Conservation (phyloP, 2,888 invertebrate genomes). For the Leucophenga montana region DNA sequence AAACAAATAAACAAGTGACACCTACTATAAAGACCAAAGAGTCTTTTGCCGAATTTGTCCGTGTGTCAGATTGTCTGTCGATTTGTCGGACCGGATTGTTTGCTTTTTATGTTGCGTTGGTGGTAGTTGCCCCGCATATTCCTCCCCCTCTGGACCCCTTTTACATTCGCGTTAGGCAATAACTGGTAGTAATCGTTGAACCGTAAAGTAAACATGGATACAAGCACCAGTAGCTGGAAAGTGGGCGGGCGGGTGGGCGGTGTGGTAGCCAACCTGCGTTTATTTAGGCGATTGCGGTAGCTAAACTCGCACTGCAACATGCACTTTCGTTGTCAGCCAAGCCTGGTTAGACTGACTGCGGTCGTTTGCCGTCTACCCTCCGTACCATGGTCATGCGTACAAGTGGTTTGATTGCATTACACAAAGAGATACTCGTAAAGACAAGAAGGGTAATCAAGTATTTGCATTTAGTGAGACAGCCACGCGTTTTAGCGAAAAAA, state of each 20-base stretch:
- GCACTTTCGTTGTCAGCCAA: slow-evolving; percentile 26
- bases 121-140: slow-evolving; percentile 18
- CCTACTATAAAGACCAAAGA: slow-evolving; percentile 48
- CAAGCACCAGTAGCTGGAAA: slow-evolving; percentile 41
- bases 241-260: not conserved
- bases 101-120: slow-evolving; percentile 14
- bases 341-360: slow-evolving; percentile 7
- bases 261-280: slow-evolving; percentile 56
- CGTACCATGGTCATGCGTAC: not conserved
- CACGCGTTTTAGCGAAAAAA: no score
- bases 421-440: no score
- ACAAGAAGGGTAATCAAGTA: no score
- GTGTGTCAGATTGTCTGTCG: slow-evolving; percentile 20
- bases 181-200: slow-evolving; percentile 69
- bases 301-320: slow-evolving; percentile 20
- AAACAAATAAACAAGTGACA: slow-evolving; percentile 50
- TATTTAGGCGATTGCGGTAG: slow-evolving; percentile 53
- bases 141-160: slow-evolving; percentile 46
- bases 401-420: not conserved
- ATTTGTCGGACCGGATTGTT: slow-evolving; percentile 28
- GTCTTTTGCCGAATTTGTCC: slow-evolving; percentile 29
- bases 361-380: not conserved
- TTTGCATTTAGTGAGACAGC: no score
- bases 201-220: slow-evolving; percentile 68
- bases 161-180: slow-evolving; percentile 60